Evolutionary conservation across 2,797 vertebrate species (phyloP).

Genomic region (Buceros bicornis): DNA sequence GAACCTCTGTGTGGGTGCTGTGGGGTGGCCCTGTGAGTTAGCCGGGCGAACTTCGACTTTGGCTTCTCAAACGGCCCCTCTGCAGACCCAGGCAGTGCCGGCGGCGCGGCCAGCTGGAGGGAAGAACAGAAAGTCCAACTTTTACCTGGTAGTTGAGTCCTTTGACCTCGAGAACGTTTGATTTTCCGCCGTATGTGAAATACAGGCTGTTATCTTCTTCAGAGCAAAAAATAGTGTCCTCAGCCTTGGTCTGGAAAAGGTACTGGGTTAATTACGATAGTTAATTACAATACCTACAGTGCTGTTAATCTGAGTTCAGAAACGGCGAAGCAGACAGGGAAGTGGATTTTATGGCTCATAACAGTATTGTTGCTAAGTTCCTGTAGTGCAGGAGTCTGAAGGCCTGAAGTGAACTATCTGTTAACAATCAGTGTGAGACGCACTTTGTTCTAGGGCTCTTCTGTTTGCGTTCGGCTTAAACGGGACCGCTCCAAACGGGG

Average conservation of each 20-base stretch:
- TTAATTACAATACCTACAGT: not conserved
- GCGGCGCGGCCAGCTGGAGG: not conserved
- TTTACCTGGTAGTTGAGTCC: conserved; percentile 92
- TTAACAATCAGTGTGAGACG: not conserved
- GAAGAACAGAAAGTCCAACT: not conserved
- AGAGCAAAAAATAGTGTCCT: conserved; percentile 86
- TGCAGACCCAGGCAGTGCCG: not conserved
- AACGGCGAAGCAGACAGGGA: not conserved
- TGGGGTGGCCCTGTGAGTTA: not conserved
- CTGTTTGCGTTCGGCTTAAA: not conserved
- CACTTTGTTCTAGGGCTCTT: not conserved
- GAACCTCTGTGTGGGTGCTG: not conserved
- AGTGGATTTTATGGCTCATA: not conserved
- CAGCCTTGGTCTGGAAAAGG: not conserved
- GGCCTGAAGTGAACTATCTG: not conserved
- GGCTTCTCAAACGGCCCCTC: not conserved
- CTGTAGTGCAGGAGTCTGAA: not conserved
- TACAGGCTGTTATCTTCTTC: conserved; percentile 93
- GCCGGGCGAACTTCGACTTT: not conserved
- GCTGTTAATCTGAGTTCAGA: not conserved
- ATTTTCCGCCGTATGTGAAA: conserved; percentile 92
- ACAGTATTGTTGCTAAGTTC: not conserved
- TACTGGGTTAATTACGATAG: not conserved
- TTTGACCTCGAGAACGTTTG: conserved; percentile 90
- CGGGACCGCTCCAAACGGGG: not conserved